Evolutionary conservation across 1,140 invertebrate genomes (phyloP), one percentile per base, ranked within the genome.

Genomic region (Macrocentrus cingulum): DNA sequence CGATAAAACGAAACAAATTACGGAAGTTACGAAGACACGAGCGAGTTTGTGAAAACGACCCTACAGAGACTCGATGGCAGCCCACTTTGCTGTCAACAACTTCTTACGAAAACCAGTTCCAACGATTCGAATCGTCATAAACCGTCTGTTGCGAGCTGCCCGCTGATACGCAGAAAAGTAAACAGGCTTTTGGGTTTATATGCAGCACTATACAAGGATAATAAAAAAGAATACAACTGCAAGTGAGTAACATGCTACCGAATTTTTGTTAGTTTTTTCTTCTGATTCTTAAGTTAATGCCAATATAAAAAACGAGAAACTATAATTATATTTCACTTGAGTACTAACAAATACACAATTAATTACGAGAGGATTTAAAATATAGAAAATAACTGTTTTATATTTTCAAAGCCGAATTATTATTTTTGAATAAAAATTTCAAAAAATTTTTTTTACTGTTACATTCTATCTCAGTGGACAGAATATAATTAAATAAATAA

Each of bases 1-100:
- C 18, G 20, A 22, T 23, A 11, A 4, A 9, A 46, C 16, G 19
- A 46, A 46, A 46, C 44, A 46, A 46, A 22, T 46, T 23, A 46
- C 44, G 18, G 16, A 46, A 46, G 44, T 46, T 46, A 4, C 4
- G 7, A 46, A 9, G n/a, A 23, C 18, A 23, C 19, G 44, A 20
- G n/a, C 44, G 25, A 46, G 19, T 46, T 46, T 46, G 25, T 9
- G 44, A 20, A 8, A 29, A 46, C 16, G 7, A 20, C 19, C 44
- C 18, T 22, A 2, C 5, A 22, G 44, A 23, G 8, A 39, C 8
- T n/a, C 36, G 36, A 39, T 39, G 15, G 16, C 44, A 29, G 25
- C 44, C 25, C 18, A 46, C 8, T 22, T 11, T 20, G 7, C 22
- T 20, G 19, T 46, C 19, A n/a, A 15, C 15, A 39, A 4, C 7